Base-by-base conservation (phyloP, 2,888 invertebrate genomes). In the Ectemnius cavifrons region DNA sequence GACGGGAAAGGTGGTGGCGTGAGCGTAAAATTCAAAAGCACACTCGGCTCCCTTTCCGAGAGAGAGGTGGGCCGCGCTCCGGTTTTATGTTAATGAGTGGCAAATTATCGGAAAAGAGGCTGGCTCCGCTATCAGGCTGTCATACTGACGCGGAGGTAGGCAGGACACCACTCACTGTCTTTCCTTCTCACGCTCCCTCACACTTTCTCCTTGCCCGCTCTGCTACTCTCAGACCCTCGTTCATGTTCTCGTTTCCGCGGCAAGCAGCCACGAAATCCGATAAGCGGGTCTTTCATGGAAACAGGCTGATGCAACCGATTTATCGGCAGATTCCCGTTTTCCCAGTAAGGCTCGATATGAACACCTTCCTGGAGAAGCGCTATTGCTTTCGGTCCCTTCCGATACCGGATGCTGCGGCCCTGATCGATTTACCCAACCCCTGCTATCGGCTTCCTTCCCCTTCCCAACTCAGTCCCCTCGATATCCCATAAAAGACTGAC, bases 21-120 rank as follows among this genome's bases (percentile, higher is more conserved):
- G 49, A 4, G 37, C 13, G 58, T 63, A 61, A 67, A 79, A 63
- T 70, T 63, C 67, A 67, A 73, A 78, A 70, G 52, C 28, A 62
- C 59, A 14, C 63, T 57, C 77, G 63, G 47, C 66, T 2, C 14
- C 64, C 49, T 14, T 20, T 20, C 62, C 28, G 27, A 13, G 47
- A 13, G 14, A 58, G 14, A 58, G 8, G 8, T n/a, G 20, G 58
- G 16, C 23, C 52, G 58, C 47, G 20, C 56, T 56, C 37, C 52
- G 63, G 78, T 83, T 85, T 37, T 84, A 84, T 86, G 87, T 85
- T 88, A 89, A 89, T 88, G 87, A 86, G 81, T 83, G 82, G 81
- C 86, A 86, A 89, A 88, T 89, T 89, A 89, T 89, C 89, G 89
- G 89, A 89, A 89, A 89, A 89, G 88, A 86, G 86, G 75, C 80